Evolutionary conservation across 2,113 vertebrate species (phyloP).

Genomic region (Cryptotis parvus): DNA sequence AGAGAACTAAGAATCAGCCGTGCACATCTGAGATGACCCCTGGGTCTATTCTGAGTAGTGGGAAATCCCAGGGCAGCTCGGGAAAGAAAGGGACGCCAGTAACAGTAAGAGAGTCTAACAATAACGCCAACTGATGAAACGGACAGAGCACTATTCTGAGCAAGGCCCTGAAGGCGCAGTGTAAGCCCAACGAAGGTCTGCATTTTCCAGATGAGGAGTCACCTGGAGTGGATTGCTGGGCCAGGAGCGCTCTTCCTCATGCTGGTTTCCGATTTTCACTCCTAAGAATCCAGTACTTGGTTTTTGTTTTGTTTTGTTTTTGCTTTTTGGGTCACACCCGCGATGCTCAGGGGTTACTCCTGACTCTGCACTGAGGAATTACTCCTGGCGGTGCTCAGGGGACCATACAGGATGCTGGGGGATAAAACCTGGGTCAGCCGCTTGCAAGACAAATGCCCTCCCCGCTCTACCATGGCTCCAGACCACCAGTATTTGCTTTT

Average conservation of each 20-base stretch:
- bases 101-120: neutral
- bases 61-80: neutral
- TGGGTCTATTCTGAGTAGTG: neutral
- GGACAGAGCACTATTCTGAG: neutral
- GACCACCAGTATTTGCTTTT: neutral
- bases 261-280: neutral
- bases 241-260: neutral
- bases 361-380: too few relatives aligned
- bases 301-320: neutral
- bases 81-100: too few relatives aligned
- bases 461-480: too few relatives aligned
- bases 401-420: too few relatives aligned
- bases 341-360: too few relatives aligned
- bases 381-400: too few relatives aligned
- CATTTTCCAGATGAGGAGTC: neutral
- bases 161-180: neutral
- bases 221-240: neutral
- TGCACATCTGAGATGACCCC: neutral
- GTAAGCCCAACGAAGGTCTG: too few relatives aligned
- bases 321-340: too few relatives aligned
- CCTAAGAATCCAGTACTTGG: slow-evolving; percentile 1
- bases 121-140: neutral
- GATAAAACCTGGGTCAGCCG: too few relatives aligned
- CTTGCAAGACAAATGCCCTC: too few relatives aligned
- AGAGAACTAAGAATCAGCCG: neutral